Conservation (phyloP, 2,888 invertebrate species). For the Brenthis daphne region DNA sequence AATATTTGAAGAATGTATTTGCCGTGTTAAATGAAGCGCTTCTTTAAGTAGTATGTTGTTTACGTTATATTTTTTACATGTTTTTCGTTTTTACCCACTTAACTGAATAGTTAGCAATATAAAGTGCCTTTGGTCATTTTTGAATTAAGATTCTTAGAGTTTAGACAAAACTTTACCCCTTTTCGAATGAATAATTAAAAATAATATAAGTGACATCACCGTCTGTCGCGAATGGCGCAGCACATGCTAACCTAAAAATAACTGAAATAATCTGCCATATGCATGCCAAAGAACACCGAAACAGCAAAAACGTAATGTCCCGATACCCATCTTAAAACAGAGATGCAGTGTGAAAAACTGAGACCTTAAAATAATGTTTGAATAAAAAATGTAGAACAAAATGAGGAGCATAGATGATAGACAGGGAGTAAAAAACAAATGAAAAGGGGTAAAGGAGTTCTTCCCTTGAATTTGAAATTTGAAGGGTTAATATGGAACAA, state of each 20-base stretch:
- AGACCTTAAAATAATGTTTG: conserved; percentile 52
- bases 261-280: conserved; percentile 72
- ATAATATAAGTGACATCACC: conserved; percentile 75
- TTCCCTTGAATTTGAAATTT: conserved; percentile 60
- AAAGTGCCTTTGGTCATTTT: conserved; percentile 51
- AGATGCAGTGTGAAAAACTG: conserved; percentile 49
- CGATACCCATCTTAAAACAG: conserved; percentile 55
- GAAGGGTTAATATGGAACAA: conserved; percentile 67
- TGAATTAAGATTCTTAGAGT: conserved; percentile 40
- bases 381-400: conserved; percentile 43
- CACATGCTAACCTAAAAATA: conserved; percentile 78
- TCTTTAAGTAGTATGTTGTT: conserved; percentile 6
- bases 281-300: conserved; percentile 61
- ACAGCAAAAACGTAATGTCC: conserved; percentile 56
- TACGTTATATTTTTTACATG: not conserved
- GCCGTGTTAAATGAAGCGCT: conserved; percentile 20
- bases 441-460: conserved; percentile 65
- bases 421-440: conserved; percentile 58
- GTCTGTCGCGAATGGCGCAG: conserved; percentile 70
- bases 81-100: not conserved
- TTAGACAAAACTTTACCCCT: conserved; percentile 62
- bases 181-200: conserved; percentile 61
- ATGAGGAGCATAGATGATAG: conserved; percentile 49
- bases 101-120: conserved; percentile 39
- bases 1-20: conserved; percentile 31